phyloP scores from a whole-genome alignment of 2,113 vertebrate species.

The Strix uralensis region DNA sequence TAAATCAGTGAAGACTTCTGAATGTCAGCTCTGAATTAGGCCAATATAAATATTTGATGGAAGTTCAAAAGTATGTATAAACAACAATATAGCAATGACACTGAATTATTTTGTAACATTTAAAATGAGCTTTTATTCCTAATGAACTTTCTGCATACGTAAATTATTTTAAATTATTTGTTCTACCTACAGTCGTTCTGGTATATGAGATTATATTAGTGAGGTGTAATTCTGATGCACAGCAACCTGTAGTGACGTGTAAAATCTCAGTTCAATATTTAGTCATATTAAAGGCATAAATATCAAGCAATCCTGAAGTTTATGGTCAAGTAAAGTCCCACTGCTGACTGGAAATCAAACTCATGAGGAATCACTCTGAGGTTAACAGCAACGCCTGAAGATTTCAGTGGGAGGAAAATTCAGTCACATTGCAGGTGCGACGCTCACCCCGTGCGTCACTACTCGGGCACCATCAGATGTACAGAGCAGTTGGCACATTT shows the following conservation, averaged over 20 bases:
- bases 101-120: background rate
- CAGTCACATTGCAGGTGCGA: background rate
- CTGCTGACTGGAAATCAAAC: background rate
- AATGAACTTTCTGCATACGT: background rate
- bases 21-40: background rate
- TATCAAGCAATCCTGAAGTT: background rate
- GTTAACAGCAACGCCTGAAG: background rate
- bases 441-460: rapidly evolving
- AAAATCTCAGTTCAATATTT: background rate
- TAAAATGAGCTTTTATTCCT: background rate
- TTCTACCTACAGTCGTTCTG: background rate
- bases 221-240: background rate
- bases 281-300: background rate
- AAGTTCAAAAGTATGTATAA: background rate
- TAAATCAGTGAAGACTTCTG: background rate
- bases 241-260: background rate
- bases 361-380: background rate
- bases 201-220: background rate
- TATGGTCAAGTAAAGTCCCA: background rate
- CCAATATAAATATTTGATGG: background rate
- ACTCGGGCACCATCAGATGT: background rate
- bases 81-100: background rate
- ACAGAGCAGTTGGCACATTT: rapidly evolving
- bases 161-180: background rate
- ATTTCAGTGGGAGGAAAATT: background rate